Conservation (phyloP, 2,113 vertebrate species). For the Oxyruncus cristatus region DNA sequence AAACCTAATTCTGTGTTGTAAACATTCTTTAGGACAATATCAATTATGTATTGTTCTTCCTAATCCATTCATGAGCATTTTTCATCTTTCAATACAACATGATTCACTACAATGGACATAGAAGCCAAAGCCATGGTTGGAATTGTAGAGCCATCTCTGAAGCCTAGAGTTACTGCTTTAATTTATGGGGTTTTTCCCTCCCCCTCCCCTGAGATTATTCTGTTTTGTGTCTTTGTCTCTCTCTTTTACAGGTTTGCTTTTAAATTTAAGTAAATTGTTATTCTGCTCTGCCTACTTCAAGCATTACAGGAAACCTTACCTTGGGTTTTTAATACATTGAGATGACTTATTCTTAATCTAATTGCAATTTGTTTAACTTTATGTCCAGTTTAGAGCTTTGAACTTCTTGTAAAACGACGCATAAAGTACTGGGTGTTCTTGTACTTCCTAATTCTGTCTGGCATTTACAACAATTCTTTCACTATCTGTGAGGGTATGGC, state of each 20-base stretch:
- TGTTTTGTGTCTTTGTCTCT: neutral
- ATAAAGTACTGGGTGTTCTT: conserved; percentile 57
- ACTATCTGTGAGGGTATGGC: neutral
- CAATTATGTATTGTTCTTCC: neutral
- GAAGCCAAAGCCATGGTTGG: neutral
- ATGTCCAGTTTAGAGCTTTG: conserved; percentile 45
- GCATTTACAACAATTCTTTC: conserved; percentile 58
- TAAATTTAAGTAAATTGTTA: conserved; percentile 6
- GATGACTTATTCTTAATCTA: conserved; percentile 23
- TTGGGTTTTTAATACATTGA: neutral
- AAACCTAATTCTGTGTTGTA: neutral
- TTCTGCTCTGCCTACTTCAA: neutral
- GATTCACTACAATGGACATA: neutral
- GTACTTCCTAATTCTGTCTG: conserved; percentile 65
- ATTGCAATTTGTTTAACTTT: conserved; percentile 48
- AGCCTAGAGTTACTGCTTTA: neutral
- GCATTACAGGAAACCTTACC: neutral
- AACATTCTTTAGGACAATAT: neutral
- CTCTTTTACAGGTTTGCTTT: neutral
- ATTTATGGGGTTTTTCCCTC: neutral
- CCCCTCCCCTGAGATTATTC: neutral
- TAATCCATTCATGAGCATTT: neutral
- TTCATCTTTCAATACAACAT: neutral
- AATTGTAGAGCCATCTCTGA: neutral
- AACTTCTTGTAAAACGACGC: conserved; percentile 29